Base-by-base conservation (phyloP, 1,140 invertebrate genomes). In the Bathynomus jamesi region DNA sequence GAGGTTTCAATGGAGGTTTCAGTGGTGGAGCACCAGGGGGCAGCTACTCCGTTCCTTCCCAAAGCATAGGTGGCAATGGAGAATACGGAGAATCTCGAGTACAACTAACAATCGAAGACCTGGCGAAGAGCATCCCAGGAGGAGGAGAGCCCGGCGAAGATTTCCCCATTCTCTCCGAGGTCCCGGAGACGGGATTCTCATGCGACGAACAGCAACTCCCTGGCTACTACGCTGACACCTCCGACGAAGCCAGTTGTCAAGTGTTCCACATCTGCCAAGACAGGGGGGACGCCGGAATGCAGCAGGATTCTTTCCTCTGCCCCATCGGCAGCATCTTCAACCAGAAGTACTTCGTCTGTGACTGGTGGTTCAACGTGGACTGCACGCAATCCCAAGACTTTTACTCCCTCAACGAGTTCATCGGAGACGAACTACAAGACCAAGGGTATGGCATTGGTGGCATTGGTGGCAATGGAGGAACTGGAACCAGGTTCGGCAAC, bases 281-380 rank as follows among this genome's bases (percentile, higher is more conserved):
- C 30, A 83, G 40, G 40, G 21, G 40, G 40, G 46, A n/a, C n/a
- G n/a, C n/a, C n/a, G n/a, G n/a, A n/a, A n/a, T n/a, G n/a, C n/a
- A n/a, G n/a, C n/a, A 61, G 25, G 65, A 78, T 53, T 83, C 84
- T 3, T 86, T 87, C 71, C 78, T 86, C 0, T 87, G 86, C 75
- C 85, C 86, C 27, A 82, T 84, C 67, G 85, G 85, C 61, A 87
- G 85, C 21, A 80, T 86, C 32, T 87, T 87, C 80, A 84, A 86
- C 74, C 85, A 86, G 75, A 82, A 84, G 65, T 81, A 84, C 68
- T 85, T 86, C 66, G 85, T 86, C 0, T 86, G 86, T 73, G 85
- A 86, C 78, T 86, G 86, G 85, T 86, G 85, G 85, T 85, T 83
- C 79, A 84, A 85, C 61, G 83, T 85, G 17, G 82, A 82, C 61